phyloP scores from a whole-genome alignment of 2,888 invertebrate species.

The Fragum sueziense region DNA sequence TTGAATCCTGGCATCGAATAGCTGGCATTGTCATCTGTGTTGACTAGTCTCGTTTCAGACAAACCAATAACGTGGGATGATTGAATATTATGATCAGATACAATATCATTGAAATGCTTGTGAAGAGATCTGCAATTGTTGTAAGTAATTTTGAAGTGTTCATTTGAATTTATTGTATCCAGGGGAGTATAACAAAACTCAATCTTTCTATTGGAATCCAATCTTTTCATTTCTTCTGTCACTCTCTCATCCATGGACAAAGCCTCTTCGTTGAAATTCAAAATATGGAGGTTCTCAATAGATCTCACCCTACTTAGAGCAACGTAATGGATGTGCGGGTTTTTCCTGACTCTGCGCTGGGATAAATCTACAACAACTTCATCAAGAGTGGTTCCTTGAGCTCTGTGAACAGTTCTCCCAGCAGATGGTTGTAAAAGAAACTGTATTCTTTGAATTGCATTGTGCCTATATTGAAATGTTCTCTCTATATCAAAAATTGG shows the following conservation, averaged over 20 bases:
- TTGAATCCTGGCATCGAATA: constrained; percentile 26
- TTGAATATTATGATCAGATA: constrained; percentile 8
- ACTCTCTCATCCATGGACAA: constrained; percentile 26
- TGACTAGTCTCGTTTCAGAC: constrained; percentile 28
- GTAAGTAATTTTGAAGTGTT: constrained; percentile 22
- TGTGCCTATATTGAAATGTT: constrained; percentile 28
- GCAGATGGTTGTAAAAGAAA: constrained; percentile 40
- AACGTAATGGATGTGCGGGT: constrained; percentile 52
- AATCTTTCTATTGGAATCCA: not conserved
- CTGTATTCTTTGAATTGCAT: constrained; percentile 39
- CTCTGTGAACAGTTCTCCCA: constrained; percentile 44
- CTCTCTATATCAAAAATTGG: constrained; percentile 28
- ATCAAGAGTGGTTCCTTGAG: constrained; percentile 48
- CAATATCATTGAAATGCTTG: constrained; percentile 27
- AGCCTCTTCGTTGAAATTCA: constrained; percentile 20
- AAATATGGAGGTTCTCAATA: constrained; percentile 29
- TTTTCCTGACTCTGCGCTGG: constrained; percentile 15
- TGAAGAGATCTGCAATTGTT: constrained; percentile 22
- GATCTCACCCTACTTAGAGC: constrained; percentile 33
- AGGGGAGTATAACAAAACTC: constrained; percentile 25
- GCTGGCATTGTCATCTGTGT: constrained; percentile 15
- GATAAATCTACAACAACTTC: constrained; percentile 36
- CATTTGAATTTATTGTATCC: not conserved
- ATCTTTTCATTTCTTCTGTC: constrained; percentile 1
- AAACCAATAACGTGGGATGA: constrained; percentile 31